Evolutionary conservation across 2,797 vertebrate species (phyloP).

Genomic region (Rhyacichthys aspro): DNA sequence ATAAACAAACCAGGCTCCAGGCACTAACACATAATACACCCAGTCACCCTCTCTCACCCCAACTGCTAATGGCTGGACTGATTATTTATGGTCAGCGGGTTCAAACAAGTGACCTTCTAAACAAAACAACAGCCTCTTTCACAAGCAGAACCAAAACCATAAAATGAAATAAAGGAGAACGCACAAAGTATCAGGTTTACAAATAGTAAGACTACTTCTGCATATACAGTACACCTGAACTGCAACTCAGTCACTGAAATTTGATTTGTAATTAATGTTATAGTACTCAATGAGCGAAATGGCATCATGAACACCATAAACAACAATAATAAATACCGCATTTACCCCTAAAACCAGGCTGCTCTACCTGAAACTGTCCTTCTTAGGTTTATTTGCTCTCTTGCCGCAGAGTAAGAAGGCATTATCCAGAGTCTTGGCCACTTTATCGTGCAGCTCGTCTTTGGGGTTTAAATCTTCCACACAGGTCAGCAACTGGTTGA

Average conservation of each 20-base stretch:
- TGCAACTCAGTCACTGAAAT: no score
- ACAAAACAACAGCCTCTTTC: constrained; percentile 1
- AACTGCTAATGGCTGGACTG: not conserved
- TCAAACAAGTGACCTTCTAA: not conserved
- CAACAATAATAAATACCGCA: no score
- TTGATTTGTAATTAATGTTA: no score
- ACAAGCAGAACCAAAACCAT: not conserved
- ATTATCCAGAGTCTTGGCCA: constrained; percentile 77
- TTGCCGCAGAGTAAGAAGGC: constrained; percentile 77
- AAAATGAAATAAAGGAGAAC: not conserved
- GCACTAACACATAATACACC: constrained; percentile 14
- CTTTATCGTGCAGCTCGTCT: constrained; percentile 72
- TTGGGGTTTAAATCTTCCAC: constrained; percentile 78
- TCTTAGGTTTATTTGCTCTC: constrained; percentile 59
- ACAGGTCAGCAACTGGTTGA: constrained; percentile 79
- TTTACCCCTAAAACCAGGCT: not conserved
- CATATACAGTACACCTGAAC: no score
- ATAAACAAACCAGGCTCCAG: constrained; percentile 4
- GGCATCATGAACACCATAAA: no score
- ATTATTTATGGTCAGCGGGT: not conserved
- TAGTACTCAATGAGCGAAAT: no score
- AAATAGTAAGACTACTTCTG: no score
- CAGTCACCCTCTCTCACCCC: not conserved
- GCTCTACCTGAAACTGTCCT: constrained; percentile 71
- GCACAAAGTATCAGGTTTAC: no score